These are phyloP conservation scores for Gyps fulvus DNA, from an alignment of 2,113 vertebrate species.

Conservation along the genomic window DNA sequence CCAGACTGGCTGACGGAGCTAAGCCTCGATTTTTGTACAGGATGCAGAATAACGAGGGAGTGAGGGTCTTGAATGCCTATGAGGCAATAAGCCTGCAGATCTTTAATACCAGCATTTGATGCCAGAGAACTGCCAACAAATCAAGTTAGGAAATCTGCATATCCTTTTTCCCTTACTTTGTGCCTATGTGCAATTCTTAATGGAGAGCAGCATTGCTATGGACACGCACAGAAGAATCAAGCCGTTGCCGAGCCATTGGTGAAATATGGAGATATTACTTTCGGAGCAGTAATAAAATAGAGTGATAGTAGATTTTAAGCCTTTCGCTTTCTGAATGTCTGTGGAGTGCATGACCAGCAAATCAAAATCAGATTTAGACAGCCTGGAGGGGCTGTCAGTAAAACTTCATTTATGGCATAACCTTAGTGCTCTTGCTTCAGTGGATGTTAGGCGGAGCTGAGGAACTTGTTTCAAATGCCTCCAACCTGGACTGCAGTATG, in stretches of 20 bases:
- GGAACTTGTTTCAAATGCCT: neutral
- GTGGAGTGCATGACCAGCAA: neutral
- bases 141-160: neutral
- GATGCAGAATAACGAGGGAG: neutral
- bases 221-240: neutral
- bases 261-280: neutral
- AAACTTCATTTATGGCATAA: neutral
- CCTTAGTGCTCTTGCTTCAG: neutral
- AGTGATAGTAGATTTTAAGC: neutral
- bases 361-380: slow-evolving; percentile 12
- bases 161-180: neutral
- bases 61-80: neutral
- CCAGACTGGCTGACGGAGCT: neutral
- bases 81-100: neutral
- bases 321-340: neutral
- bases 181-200: neutral
- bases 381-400: slow-evolving; percentile 1
- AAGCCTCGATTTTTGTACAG: neutral
- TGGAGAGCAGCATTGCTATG: neutral
- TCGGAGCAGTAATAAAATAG: slow-evolving; percentile 19
- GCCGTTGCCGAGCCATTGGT: neutral
- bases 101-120: neutral
- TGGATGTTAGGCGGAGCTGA: neutral
- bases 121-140: neutral
- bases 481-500: neutral